Evolutionary conservation across 1,140 invertebrate species (phyloP).

Genomic region (Zaprionus ornatus): DNA sequence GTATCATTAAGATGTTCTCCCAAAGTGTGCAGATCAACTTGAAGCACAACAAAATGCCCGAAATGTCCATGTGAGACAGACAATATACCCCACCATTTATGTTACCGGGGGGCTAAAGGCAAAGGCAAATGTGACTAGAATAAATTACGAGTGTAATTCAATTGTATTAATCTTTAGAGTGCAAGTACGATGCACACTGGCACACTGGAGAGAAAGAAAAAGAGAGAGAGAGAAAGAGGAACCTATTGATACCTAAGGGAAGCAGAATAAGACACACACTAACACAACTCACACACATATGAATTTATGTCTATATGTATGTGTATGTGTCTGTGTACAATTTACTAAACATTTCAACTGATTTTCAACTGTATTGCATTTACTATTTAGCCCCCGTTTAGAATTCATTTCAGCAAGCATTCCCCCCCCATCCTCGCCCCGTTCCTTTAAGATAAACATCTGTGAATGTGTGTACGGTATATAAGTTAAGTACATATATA

Average conservation of each 20-base stretch:
- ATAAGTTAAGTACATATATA: slow-evolving; percentile 41
- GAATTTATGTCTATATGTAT: not conserved
- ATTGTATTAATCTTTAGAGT: slow-evolving; percentile 36
- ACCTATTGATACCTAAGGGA: not conserved
- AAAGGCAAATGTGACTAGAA: slow-evolving; percentile 37
- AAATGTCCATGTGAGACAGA: slow-evolving; percentile 70
- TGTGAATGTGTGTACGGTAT: slow-evolving; percentile 23
- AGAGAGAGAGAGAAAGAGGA: too few relatives aligned
- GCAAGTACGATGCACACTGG: not conserved
- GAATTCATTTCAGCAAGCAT: slow-evolving; percentile 6
- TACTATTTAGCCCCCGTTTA: not conserved
- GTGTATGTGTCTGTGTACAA: not conserved
- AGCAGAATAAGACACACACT: not conserved
- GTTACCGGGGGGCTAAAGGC: slow-evolving; percentile 22
- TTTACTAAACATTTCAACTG: not conserved
- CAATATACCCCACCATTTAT: slow-evolving; percentile 12
- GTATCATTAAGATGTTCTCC: slow-evolving; percentile 83
- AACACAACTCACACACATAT: not conserved
- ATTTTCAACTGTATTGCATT: slow-evolving; percentile 17
- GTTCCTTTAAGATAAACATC: slow-evolving; percentile 14
- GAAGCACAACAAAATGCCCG: slow-evolving; percentile 81
- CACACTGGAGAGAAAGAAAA: not conserved
- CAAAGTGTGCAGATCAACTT: slow-evolving; percentile 82
- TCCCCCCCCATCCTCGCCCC: not conserved
- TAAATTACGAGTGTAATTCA: slow-evolving; percentile 29